Percentiles rank a stretch among this genome's conserved stretches.
phyloP scores from a whole-genome alignment of 2,797 vertebrate genomes.

The Vipera latastei region DNA sequence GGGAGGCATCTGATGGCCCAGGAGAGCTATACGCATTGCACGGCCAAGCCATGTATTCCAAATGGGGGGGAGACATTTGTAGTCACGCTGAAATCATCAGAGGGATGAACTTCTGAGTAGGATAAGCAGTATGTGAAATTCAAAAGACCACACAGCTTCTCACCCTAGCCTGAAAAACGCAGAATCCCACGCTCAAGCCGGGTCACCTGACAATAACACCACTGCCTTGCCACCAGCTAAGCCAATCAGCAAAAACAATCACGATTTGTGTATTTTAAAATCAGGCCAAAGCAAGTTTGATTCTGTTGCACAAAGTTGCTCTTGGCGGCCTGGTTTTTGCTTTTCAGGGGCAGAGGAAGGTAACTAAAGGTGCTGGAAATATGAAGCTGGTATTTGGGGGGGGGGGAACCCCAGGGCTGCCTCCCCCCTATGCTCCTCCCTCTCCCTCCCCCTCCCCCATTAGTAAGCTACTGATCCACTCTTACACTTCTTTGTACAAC shows the following conservation, averaged over 20 bases:
- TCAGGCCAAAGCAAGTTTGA: not conserved
- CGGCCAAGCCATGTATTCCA: not conserved
- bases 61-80: not conserved
- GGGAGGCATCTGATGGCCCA: not conserved
- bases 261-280: not conserved
- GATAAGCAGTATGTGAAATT: not conserved
- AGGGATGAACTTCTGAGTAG: not conserved
- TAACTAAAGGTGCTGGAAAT: not conserved
- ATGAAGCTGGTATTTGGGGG: not conserved
- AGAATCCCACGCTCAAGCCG: not conserved
- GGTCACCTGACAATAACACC: slow-evolving; percentile 9
- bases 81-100: not conserved
- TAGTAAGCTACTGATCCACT: slow-evolving; percentile 32
- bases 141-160: not conserved
- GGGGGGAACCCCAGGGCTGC: not conserved
- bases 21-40: not conserved
- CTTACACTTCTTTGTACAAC: slow-evolving; percentile 45
- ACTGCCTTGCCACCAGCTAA: slow-evolving; percentile 33
- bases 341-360: not conserved
- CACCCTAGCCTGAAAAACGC: not conserved
- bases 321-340: not conserved
- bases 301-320: not conserved
- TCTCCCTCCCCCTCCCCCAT: not conserved
- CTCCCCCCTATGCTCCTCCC: slow-evolving; percentile 15
- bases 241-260: not conserved